phyloP scores from a whole-genome alignment of 2,113 vertebrate species.

The Sylvilagus bachmani region DNA sequence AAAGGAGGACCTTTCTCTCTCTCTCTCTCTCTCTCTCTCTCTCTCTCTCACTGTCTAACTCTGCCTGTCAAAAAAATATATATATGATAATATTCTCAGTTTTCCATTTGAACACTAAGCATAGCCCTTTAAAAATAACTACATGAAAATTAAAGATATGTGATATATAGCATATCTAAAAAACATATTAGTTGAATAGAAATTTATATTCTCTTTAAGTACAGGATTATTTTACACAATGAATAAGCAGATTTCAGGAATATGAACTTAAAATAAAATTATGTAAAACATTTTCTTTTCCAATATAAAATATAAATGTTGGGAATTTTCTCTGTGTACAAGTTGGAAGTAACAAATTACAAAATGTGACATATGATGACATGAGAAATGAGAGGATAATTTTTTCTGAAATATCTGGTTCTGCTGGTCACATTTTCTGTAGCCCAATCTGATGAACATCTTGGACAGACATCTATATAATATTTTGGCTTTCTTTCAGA shows the following conservation, averaged over 20 bases:
- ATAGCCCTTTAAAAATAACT: background rate
- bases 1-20: no score
- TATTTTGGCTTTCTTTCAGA: background rate
- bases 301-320: background rate
- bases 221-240: background rate
- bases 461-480: background rate
- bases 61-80: no score
- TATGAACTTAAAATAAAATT: background rate
- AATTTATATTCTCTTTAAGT: background rate
- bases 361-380: background rate
- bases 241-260: background rate
- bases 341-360: background rate
- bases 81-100: background rate
- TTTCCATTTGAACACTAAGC: background rate
- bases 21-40: no score
- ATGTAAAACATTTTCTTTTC: background rate
- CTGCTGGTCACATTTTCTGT: background rate
- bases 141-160: background rate
- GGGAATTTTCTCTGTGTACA: background rate
- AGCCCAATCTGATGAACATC: background rate
- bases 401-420: background rate
- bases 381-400: background rate
- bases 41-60: no score
- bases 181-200: background rate
- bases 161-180: background rate